Base-by-base conservation (phyloP, 2,113 vertebrate species). In the Rutilus rutilus region DNA sequence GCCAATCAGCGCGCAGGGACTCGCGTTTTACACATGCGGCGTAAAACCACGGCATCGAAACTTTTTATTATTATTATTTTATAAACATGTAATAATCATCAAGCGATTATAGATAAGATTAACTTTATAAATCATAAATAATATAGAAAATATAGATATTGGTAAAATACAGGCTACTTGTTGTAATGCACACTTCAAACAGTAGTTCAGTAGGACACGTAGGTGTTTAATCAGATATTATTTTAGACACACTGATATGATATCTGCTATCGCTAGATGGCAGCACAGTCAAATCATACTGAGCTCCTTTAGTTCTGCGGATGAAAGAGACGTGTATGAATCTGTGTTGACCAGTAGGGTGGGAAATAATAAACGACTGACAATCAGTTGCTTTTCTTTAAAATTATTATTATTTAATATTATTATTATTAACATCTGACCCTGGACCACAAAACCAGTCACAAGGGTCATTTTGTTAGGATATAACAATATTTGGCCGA, bases 1-100 rank as follows among this genome's bases (percentile, higher is more conserved):
- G 52, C 77, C 84, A 87, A 81, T 82, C 81, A 54, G 76, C 14
- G 62, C 54, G 42, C 62, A 65, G 15, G 65, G 17, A 42, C 19
- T 36, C 54, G 39, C 17, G 78, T 76, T 54, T 19, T 30, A 52
- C 62, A 27, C 14, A 42, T 25, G 21, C 30, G 12, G 42, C 27
- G 30, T 8, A 9, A 42, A 67, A 25, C 17, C 65, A 10, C 2
- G 30, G 17, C 30, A 36, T 1, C 3, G 2, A 45, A 25, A 14
- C 60, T 62, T 62, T 62, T 21, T 57, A 57, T 3, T 42, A 42
- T 42, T 42, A 36, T 36, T 36, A 6, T 36, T 62, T 19, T 54
- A 54, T 2, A 23, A 2, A 21, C 33, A 0, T 2, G 17, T 0
- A 2, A 73, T 7, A 45, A 45, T n/a, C 11, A 15, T 25, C 3